Base-by-base conservation (phyloP, 2,113 vertebrate species). In the Gadus chalcogrammus region DNA sequence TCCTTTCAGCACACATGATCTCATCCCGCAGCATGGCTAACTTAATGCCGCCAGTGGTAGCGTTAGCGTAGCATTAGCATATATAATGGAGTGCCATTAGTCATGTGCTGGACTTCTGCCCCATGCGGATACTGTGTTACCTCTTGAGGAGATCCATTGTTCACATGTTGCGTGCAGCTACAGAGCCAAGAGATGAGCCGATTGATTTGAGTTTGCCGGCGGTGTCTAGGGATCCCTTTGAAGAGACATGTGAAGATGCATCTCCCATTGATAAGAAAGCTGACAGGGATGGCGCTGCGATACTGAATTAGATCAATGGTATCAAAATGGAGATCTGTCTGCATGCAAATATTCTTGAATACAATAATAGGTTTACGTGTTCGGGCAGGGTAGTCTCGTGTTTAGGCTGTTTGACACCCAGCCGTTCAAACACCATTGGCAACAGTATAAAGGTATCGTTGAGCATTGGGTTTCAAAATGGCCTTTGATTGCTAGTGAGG, bases 191-290 rank as follows among this genome's bases (percentile, higher is more conserved):
- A 90, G 88, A 91, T 86, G 87, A 88, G 88, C 81, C 82, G 88
- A 91, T 92, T 91, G 88, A 91, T 92, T 90, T 89, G 80, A 91
- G 91, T 85, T 88, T 68, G 82, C 78, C 79, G 85, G 74, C 79
- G 70, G 77, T 62, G 84, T 88, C 90, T 79, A 61, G 81, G 87
- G 84, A 90, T 79, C 77, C 62, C 77, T 81, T 76, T 81, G 79
- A 86, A 83, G 75, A 74, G 82, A 88, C 80, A 84, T 83, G 87
- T 88, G 70, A 75, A 91, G 85, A 91, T 89, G 82, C 80, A 90
- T 89, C 76, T 81, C 74, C 71, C 71, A 87, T 84, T 82, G 83
- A 82, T 81, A 89, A 83, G 78, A 68, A 52, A 65, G 67, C 66
- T 78, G 83, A 65, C 55, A 22, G 15, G 65, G 64, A 58, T 67